Evolutionary conservation across 2,113 vertebrate species (phyloP).

Genomic region (Hippocampus zosterae): DNA sequence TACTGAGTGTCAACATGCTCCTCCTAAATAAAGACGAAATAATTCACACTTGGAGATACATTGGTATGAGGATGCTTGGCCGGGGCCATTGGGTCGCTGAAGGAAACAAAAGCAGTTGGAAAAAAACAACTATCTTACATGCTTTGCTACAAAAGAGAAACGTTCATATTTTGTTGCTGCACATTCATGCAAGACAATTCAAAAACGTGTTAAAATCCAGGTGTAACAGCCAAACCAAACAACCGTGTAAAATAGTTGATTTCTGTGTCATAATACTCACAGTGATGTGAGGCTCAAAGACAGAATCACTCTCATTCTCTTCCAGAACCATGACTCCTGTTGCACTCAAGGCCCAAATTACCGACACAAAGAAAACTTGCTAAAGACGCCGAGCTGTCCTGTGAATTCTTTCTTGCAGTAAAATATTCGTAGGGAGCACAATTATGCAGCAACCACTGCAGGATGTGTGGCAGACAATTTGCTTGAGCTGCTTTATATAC

Average conservation of each 20-base stretch:
- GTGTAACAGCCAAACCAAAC: not conserved
- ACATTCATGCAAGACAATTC: not conserved
- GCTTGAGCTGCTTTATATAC: slow-evolving; percentile 63
- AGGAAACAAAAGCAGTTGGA: not conserved
- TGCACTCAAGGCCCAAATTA: slow-evolving; percentile 25
- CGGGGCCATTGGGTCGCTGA: not conserved
- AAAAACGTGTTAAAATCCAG: not conserved
- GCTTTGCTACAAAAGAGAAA: not conserved
- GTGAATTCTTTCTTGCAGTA: not conserved
- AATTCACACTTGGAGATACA: not conserved
- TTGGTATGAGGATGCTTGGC: not conserved
- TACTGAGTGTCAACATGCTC: slow-evolving; percentile 87
- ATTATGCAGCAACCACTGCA: not conserved
- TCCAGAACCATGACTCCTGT: slow-evolving; percentile 79
- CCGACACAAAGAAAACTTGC: not conserved
- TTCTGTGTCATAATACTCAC: slow-evolving; percentile 49
- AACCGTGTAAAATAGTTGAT: not conserved
- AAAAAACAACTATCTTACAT: not conserved
- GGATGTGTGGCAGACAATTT: slow-evolving; percentile 14
- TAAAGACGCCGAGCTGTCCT: not conserved
- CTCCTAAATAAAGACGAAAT: slow-evolving; percentile 70
- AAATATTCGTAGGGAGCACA: not conserved
- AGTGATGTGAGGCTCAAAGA: slow-evolving; percentile 71
- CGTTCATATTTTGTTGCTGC: not conserved
- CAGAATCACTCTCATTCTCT: slow-evolving; percentile 69